Evolutionary conservation across 2,113 vertebrate species (phyloP).

Genomic region (Pterophyllum scalare): DNA sequence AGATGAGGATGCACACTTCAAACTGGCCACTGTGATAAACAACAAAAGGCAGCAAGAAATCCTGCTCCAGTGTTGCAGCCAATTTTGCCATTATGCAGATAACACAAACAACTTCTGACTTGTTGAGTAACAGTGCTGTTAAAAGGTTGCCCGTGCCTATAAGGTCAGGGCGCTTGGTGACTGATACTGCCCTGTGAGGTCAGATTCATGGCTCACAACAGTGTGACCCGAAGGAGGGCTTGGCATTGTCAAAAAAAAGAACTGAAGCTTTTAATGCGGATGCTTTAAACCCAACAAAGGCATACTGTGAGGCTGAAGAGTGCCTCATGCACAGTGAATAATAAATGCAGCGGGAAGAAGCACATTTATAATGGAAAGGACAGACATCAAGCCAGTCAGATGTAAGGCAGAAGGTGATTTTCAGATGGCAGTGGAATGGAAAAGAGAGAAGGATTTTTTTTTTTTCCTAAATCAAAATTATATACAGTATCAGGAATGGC

Average conservation of each 20-base stretch:
- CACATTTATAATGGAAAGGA: constrained; percentile 41
- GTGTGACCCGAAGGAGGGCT: constrained; percentile 26
- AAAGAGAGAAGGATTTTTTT: constrained; percentile 41
- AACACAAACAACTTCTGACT: constrained; percentile 37
- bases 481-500: constrained; percentile 6
- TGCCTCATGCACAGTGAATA: constrained; percentile 29
- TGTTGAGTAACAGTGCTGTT: constrained; percentile 16
- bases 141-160: constrained; percentile 40
- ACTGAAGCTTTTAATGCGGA: constrained; percentile 17
- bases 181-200: constrained; percentile 33
- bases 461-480: constrained; percentile 38
- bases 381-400: constrained; percentile 51
- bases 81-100: constrained; percentile 15
- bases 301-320: constrained; percentile 5
- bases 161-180: constrained; percentile 35
- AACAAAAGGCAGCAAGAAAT: constrained; percentile 9
- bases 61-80: not conserved
- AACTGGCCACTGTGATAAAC: constrained; percentile 32
- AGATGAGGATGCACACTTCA: constrained; percentile 48
- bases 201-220: constrained; percentile 30
- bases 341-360: constrained; percentile 41
- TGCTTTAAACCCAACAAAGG: constrained; percentile 18
- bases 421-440: constrained; percentile 31
- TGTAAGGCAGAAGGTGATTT: constrained; percentile 13
- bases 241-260: constrained; percentile 41